Base-by-base conservation (phyloP, 2,113 vertebrate genomes). In the Anarhynchus alexandrinus region DNA sequence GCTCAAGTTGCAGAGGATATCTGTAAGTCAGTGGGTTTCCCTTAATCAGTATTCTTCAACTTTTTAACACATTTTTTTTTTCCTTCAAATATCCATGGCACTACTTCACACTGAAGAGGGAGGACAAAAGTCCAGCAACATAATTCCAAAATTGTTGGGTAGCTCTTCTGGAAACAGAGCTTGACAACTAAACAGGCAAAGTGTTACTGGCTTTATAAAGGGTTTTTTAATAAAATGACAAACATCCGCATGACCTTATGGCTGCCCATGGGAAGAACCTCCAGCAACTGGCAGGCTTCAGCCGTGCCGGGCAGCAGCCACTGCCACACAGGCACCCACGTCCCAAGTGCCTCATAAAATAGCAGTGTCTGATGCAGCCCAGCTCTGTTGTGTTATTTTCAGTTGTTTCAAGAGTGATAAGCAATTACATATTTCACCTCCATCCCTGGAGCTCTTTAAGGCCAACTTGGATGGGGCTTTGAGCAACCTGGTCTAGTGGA, bases 321-420 rank as follows among this genome's bases (percentile, higher is more conserved):
- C 45, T 16, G 10, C n/a, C 58, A 64, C n/a, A n/a, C 16, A 43
- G 40, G 34, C 45, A 66, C 38, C 30, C 42, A 17, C 2, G 5
- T 14, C 59, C 45, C 2, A 1, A 30, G 34, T 1, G 0, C 19
- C 9, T 38, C 32, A 12, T 19, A 12, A 36, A 64, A 61, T 0
- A 26, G 19, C 42, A 38, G 15, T 9, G 9, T n/a, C 59, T 74
- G 59, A 38, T 2, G 7, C 1, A 11, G 30, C 47, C 25, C 52
- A 67, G 61, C 20, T 67, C 61, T 3, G 1, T 8, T 1, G 0
- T 16, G 30, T 30, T 81, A 14, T 62, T 96, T 70, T 43, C 40
- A 66, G 22, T 26, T 70, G 36, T 57, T 93, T 82, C 61, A 72
- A 51, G 47, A 55, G 23, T 45, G 32, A 36, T 25, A 70, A 81